A percentile compares a stretch with the other conserved stretches of the same genome.
These are phyloP conservation scores for Shinisaurus crocodilurus DNA, from an alignment of 2,113 vertebrate genomes.

Conservation along the genomic window DNA sequence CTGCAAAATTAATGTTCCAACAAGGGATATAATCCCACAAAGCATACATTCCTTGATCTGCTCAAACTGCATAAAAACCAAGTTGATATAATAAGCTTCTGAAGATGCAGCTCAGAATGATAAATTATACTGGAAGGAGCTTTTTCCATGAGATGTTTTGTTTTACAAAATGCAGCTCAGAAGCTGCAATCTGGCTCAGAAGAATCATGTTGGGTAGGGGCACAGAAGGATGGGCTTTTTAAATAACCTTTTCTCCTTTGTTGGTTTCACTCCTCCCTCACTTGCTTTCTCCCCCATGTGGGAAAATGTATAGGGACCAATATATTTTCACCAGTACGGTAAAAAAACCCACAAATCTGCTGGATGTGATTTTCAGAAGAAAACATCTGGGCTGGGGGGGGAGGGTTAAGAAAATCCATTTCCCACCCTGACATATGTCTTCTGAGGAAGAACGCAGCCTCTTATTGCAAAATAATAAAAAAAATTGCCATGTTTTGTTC, in stretches of 20 bases:
- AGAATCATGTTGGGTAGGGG: neutral
- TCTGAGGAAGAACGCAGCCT: no score
- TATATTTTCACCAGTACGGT: neutral
- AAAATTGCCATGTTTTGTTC: no score
- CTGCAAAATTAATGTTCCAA: neutral
- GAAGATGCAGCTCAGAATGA: neutral
- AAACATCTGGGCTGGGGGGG: neutral
- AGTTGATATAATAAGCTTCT: neutral
- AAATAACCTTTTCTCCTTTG: neutral
- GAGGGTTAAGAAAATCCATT: neutral
- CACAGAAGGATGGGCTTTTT: no score
- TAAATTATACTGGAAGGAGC: neutral
- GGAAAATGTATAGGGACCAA: neutral
- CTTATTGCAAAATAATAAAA: no score
- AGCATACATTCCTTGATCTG: neutral
- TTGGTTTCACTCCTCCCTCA: neutral
- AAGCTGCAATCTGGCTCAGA: neutral
- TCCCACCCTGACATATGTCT: no score
- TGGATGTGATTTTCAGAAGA: neutral
- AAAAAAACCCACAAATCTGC: neutral
- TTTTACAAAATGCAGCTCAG: neutral
- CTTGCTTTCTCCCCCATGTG: neutral
- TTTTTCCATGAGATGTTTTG: neutral
- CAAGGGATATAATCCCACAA: neutral
- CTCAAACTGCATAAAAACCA: slow-evolving; percentile 14